phyloP scores from a whole-genome alignment of 2,797 vertebrate species.

The Dromococcyx pavoninus region DNA sequence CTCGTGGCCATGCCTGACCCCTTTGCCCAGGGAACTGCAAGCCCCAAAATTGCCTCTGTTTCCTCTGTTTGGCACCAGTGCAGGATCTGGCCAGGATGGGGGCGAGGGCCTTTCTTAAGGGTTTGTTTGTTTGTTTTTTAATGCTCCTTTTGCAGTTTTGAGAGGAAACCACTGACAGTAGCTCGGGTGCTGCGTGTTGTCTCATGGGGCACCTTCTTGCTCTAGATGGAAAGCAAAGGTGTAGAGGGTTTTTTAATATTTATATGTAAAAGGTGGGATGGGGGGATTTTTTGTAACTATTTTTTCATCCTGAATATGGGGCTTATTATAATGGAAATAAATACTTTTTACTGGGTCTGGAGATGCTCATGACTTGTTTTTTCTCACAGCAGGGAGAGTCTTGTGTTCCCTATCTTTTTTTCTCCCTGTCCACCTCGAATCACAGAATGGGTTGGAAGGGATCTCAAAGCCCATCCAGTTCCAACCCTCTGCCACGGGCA shows the following conservation, averaged over 20 bases:
- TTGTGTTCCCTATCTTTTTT: background rate
- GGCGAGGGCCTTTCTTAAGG: background rate
- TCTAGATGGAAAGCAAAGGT: background rate
- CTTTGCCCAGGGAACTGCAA: background rate
- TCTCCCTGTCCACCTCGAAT: too few relatives aligned
- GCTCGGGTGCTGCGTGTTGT: background rate
- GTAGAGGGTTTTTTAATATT: slow-evolving; percentile 56
- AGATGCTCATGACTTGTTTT: background rate
- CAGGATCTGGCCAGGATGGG: background rate
- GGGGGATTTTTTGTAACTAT: slow-evolving; percentile 41
- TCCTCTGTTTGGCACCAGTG: background rate
- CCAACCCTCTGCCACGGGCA: too few relatives aligned
- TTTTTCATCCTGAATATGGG: background rate
- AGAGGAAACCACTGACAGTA: slow-evolving; percentile 4
- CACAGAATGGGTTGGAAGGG: too few relatives aligned
- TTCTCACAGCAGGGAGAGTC: background rate
- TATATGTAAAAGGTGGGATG: slow-evolving; percentile 45
- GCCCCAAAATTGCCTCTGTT: too few relatives aligned
- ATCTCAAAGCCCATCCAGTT: too few relatives aligned
- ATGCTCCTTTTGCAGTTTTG: background rate
- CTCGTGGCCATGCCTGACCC: fast-evolving
- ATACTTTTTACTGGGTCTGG: slow-evolving; percentile 44
- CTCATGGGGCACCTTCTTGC: background rate
- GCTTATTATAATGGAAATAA: slow-evolving; percentile 50
- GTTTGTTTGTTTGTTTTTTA: background rate